Evolutionary conservation across 2,888 invertebrate species (phyloP).

Genomic region (Metacarcinus magister): DNA sequence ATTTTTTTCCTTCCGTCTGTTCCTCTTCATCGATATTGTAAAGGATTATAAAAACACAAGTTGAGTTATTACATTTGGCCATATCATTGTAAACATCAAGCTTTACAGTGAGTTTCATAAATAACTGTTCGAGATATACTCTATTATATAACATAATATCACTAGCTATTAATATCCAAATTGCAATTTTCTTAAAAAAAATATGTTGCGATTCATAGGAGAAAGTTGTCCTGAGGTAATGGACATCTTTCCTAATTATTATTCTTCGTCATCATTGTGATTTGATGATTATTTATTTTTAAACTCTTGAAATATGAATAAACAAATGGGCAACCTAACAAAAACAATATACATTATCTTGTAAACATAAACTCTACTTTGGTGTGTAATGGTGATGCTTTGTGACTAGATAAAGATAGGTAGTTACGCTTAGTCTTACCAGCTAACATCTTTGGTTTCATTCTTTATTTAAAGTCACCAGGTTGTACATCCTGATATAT

Average conservation of each 20-base stretch:
- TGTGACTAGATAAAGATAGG: slow-evolving; percentile 78
- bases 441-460: slow-evolving; percentile 80
- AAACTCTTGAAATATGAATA: slow-evolving; percentile 68
- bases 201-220: slow-evolving; percentile 69
- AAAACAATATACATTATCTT: slow-evolving; percentile 65
- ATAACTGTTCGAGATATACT: slow-evolving; percentile 79
- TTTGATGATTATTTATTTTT: slow-evolving; percentile 70
- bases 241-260: slow-evolving; percentile 67
- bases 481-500: slow-evolving; percentile 54
- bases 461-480: slow-evolving; percentile 58
- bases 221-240: slow-evolving; percentile 59
- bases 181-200: slow-evolving; percentile 69
- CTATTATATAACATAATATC: slow-evolving; percentile 80
- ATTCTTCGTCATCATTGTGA: slow-evolving; percentile 60
- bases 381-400: slow-evolving; percentile 79
- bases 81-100: slow-evolving; percentile 82
- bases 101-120: slow-evolving; percentile 82
- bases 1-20: neutral
- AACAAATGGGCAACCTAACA: slow-evolving; percentile 74
- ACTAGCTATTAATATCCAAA: slow-evolving; percentile 77
- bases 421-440: slow-evolving; percentile 76
- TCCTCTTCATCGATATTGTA: neutral
- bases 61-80: slow-evolving; percentile 80
- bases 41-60: slow-evolving; percentile 64
- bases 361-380: slow-evolving; percentile 72